Evolutionary conservation across 1,140 invertebrate species (phyloP).

Genomic region (Rhagoletis pomonella): DNA sequence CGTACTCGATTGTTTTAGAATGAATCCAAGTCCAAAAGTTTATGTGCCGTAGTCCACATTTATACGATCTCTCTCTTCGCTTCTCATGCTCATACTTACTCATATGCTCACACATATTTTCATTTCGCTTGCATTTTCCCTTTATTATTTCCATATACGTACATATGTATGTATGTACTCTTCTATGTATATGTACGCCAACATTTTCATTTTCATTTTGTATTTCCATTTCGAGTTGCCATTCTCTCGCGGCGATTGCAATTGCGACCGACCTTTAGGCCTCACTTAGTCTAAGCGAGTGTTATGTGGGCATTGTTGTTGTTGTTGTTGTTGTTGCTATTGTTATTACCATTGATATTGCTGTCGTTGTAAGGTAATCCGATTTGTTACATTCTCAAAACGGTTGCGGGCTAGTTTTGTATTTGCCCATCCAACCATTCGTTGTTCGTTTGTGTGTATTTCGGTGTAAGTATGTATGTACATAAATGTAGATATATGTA

Average conservation of each 20-base stretch:
- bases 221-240: conserved; percentile 22
- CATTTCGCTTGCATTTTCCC: conserved; percentile 14
- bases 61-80: not conserved
- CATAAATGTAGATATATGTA: too few species aligned
- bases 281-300: not conserved
- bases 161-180: not conserved
- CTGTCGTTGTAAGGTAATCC: conserved; percentile 46
- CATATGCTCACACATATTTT: conserved; percentile 10
- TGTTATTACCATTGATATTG: conserved; percentile 30
- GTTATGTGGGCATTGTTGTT: not conserved
- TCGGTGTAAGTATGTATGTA: not conserved
- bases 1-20: not conserved
- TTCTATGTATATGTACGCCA: not conserved
- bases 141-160: not conserved
- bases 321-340: not conserved
- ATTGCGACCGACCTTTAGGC: conserved; percentile 1
- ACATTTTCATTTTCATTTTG: conserved; percentile 31
- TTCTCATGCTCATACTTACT: not conserved
- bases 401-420: conserved; percentile 44
- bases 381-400: conserved; percentile 46
- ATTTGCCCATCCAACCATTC: not conserved
- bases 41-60: not conserved
- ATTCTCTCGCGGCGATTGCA: conserved; percentile 38
- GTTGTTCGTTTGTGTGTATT: not conserved
- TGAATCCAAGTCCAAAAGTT: conserved; percentile 22